Conservation (phyloP, 2,888 invertebrate genomes). For the Nephrotoma guestfalica region DNA sequence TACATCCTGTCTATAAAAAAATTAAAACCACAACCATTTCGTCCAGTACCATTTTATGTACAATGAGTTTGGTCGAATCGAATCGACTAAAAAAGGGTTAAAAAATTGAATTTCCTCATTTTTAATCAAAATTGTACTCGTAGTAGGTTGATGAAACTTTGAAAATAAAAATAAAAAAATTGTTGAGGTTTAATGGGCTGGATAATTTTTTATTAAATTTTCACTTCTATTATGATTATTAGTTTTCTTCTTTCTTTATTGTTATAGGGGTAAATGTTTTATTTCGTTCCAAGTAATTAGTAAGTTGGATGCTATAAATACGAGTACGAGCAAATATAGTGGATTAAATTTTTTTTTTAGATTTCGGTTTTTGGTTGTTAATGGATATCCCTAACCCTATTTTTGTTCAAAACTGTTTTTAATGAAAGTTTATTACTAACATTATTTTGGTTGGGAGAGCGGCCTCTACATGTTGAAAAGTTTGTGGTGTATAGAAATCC, state of each 20-base stretch:
- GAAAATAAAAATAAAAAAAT: neutral
- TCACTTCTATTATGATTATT: neutral
- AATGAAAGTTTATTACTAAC: neutral
- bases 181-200: neutral
- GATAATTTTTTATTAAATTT: neutral
- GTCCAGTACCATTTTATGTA: too few relatives aligned
- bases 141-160: neutral
- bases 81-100: neutral
- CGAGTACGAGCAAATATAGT: neutral
- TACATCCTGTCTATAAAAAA: too few relatives aligned
- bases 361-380: neutral
- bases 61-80: neutral
- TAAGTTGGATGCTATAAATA: neutral
- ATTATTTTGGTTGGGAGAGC: neutral
- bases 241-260: neutral
- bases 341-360: too few relatives aligned
- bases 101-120: neutral
- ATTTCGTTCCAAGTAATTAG: neutral
- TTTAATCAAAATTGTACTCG: neutral
- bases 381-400: neutral
- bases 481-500: neutral
- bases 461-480: neutral
- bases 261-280: neutral
- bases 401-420: neutral
- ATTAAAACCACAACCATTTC: too few relatives aligned